phyloP scores from a whole-genome alignment of 92 coral and sea anemone species.

The Galaxea fascicularis region DNA sequence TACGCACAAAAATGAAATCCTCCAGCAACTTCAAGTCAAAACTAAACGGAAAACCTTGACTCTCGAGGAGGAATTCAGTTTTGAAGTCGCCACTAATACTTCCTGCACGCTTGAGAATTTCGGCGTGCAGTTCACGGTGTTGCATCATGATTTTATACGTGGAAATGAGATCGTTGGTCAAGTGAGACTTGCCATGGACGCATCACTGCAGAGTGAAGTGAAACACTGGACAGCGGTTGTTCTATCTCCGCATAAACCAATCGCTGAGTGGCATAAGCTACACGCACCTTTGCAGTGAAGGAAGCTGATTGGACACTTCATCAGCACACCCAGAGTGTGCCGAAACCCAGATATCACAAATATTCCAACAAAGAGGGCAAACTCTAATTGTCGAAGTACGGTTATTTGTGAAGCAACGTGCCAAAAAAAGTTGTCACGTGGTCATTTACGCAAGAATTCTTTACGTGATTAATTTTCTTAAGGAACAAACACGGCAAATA shows the following conservation, averaged over 20 bases:
- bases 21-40: conserved; percentile 75
- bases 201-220: conserved; percentile 76
- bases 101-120: conserved; percentile 80
- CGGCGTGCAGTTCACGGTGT: conserved; percentile 79
- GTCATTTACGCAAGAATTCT: too few relatives aligned
- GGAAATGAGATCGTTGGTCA: conserved; percentile 80
- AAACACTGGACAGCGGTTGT: conserved; percentile 92
- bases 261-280: conserved; percentile 88
- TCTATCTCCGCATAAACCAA: conserved; percentile 82
- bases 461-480: too few relatives aligned
- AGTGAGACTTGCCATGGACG: conserved; percentile 76
- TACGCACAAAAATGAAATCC: conserved; percentile 68
- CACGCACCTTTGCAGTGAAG: conserved; percentile 33
- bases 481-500: too few relatives aligned
- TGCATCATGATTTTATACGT: conserved; percentile 74
- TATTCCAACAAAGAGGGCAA: not conserved
- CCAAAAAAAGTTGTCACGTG: too few relatives aligned
- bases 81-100: conserved; percentile 85
- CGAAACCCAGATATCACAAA: not conserved
- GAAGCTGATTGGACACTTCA: not conserved
- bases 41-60: conserved; percentile 65
- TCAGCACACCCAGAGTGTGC: not conserved
- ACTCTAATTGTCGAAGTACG: not conserved
- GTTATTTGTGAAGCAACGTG: too few relatives aligned
- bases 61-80: conserved; percentile 73